Evolutionary conservation across 1,140 invertebrate species (phyloP).

Genomic region (Neuroterus valhalla): DNA sequence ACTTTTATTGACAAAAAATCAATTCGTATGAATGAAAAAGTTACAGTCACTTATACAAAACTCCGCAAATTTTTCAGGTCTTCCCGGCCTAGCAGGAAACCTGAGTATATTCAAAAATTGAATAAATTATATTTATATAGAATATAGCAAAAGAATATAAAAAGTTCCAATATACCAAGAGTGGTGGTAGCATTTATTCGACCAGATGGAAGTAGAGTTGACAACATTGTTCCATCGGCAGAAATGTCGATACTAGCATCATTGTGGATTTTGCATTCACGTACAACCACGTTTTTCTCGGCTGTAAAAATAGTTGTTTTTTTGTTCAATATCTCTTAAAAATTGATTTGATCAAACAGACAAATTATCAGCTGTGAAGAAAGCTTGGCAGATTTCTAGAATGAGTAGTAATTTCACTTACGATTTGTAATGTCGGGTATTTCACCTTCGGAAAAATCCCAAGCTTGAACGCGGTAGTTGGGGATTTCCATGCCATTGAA

Average conservation of each 20-base stretch:
- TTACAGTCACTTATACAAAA: background rate
- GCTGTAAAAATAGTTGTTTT: conserved; percentile 73
- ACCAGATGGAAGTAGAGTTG: conserved; percentile 82
- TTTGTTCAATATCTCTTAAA: background rate
- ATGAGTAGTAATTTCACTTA: conserved; percentile 68
- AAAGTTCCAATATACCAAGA: conserved; percentile 78
- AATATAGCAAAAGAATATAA: too few relatives aligned
- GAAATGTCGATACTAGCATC: conserved; percentile 91
- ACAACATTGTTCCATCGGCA: conserved; percentile 85
- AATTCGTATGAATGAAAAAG: conserved; percentile 7
- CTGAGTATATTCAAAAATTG: conserved; percentile 21
- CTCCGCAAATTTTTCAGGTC: too few relatives aligned
- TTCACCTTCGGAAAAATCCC: conserved; percentile 84
- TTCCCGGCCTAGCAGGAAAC: too few relatives aligned
- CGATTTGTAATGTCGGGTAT: conserved; percentile 86
- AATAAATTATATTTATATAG: conserved; percentile 34
- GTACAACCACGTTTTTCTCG: conserved; percentile 85
- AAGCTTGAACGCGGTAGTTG: conserved; percentile 86
- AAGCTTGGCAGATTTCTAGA: background rate
- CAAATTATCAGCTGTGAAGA: too few relatives aligned
- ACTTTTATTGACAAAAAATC: too few relatives aligned
- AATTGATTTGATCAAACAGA: background rate
- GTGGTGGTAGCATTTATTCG: conserved; percentile 79
- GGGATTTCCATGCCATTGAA: conserved; percentile 62
- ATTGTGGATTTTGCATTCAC: conserved; percentile 89